Conservation (phyloP, 2,888 invertebrate genomes). For the Anaspis maculata region DNA sequence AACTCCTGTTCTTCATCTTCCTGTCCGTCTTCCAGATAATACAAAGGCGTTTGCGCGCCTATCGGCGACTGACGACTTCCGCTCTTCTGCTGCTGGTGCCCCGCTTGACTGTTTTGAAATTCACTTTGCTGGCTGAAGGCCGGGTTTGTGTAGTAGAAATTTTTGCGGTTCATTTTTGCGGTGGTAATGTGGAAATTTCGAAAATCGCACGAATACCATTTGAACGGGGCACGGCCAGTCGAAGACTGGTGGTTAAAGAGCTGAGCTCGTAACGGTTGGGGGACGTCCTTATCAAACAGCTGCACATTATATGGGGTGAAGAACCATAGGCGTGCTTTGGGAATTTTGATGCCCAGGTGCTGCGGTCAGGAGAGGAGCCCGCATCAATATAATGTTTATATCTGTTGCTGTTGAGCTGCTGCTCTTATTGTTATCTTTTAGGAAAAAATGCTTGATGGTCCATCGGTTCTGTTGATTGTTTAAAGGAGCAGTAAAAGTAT, state of each 20-base stretch:
- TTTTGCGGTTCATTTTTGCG: constrained; percentile 23
- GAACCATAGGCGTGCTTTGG: constrained; percentile 38
- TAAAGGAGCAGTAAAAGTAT: too few relatives aligned
- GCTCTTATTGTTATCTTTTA: too few relatives aligned
- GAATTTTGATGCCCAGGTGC: too few relatives aligned
- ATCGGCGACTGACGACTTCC: constrained; percentile 35
- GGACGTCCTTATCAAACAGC: constrained; percentile 28
- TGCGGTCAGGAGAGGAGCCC: too few relatives aligned
- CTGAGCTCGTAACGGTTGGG: constrained; percentile 33
- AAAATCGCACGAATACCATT: constrained; percentile 19
- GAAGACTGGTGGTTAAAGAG: constrained; percentile 26
- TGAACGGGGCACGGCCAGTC: constrained; percentile 21
- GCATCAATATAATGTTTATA: too few relatives aligned
- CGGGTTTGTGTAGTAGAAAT: constrained; percentile 71
- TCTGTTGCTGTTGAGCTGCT: too few relatives aligned
- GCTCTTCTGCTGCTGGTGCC: constrained; percentile 39
- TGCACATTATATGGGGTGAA: constrained; percentile 43
- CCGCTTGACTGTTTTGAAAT: constrained; percentile 43
- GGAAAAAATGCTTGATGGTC: too few relatives aligned
- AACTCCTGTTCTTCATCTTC: constrained; percentile 38
- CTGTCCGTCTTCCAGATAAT: constrained; percentile 20
- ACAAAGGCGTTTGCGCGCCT: constrained; percentile 35
- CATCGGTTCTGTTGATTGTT: too few relatives aligned
- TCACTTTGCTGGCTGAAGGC: constrained; percentile 75
- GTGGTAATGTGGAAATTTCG: constrained; percentile 13